Evolutionary conservation across 2,797 vertebrate genomes (phyloP).

Genomic region (Chanos chanos): DNA sequence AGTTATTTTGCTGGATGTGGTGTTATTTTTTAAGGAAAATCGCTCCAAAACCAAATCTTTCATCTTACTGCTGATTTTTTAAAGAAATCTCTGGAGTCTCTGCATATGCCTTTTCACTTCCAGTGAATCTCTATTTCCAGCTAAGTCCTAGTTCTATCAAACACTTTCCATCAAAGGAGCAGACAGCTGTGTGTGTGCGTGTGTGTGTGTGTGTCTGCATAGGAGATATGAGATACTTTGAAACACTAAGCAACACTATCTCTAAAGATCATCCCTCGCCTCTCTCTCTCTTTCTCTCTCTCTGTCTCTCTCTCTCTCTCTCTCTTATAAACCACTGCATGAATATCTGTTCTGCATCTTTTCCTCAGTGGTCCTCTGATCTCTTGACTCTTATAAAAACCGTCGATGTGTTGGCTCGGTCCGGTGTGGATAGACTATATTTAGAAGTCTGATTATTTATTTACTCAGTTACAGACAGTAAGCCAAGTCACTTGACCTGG

Average conservation of each 20-base stretch:
- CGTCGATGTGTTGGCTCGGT: constrained; percentile 18
- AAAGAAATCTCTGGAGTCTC: too few species aligned
- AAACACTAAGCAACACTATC: neutral
- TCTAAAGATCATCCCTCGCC: neutral
- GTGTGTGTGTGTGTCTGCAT: neutral
- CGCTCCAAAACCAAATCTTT: too few species aligned
- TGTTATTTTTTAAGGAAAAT: too few species aligned
- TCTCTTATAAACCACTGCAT: constrained; percentile 2
- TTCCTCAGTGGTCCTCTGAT: constrained; percentile 16
- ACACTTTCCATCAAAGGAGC: neutral
- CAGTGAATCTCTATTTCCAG: too few species aligned
- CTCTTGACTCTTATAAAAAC: constrained; percentile 16
- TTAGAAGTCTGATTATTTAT: constrained; percentile 36
- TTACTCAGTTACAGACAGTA: constrained; percentile 27
- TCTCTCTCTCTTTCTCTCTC: neutral
- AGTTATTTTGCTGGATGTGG: too few species aligned
- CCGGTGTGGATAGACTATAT: constrained; percentile 36
- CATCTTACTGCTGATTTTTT: too few species aligned
- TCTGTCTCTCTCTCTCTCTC: neutral
- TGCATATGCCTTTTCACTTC: too few species aligned
- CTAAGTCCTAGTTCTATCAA: too few species aligned
- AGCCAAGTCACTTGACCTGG: constrained; percentile 39
- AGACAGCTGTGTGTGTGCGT: too few species aligned
- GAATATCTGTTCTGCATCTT: constrained; percentile 6
- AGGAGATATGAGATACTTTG: too few species aligned